Evolutionary conservation across 2,888 invertebrate species (phyloP).

Genomic region (Germaria angustata): DNA sequence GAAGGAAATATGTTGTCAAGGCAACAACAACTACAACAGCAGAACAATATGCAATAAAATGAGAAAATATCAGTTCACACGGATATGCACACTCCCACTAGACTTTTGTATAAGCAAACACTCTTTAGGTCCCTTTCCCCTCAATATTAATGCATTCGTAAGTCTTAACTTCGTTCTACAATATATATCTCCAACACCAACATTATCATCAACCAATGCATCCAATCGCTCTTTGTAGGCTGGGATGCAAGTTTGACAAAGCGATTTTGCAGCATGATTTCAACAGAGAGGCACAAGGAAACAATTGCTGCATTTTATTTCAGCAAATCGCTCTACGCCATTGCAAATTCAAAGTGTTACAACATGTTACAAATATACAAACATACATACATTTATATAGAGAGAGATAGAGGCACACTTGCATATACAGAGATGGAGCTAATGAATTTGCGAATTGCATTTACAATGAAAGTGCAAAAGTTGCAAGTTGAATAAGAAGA

Average conservation of each 20-base stretch:
- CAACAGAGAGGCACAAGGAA: slow-evolving; percentile 7
- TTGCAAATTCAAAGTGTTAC: slow-evolving; percentile 49
- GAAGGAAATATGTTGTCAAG: slow-evolving; percentile 62
- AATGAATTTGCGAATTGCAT: too few species aligned
- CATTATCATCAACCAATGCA: not conserved
- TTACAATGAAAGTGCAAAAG: too few species aligned
- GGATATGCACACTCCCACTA: not conserved
- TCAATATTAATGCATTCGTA: not conserved
- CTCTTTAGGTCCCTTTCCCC: not conserved
- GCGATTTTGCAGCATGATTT: slow-evolving; percentile 22
- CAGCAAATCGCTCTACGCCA: slow-evolving; percentile 39
- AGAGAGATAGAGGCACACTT: too few species aligned
- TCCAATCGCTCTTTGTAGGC: slow-evolving; percentile 30
- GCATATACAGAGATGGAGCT: too few species aligned
- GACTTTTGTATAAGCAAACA: not conserved
- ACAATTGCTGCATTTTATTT: slow-evolving; percentile 43
- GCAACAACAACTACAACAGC: slow-evolving; percentile 37
- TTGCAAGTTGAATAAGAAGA: too few species aligned
- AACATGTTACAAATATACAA: slow-evolving; percentile 1
- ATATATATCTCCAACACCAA: slow-evolving; percentile 15
- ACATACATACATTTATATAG: not conserved
- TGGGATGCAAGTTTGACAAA: slow-evolving; percentile 16
- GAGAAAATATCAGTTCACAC: not conserved
- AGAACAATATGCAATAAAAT: not conserved
- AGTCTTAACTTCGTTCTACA: slow-evolving; percentile 17